These are phyloP conservation scores for Rhopalosiphum padi DNA, from an alignment of 1,140 invertebrate genomes.

Conservation along the genomic window DNA sequence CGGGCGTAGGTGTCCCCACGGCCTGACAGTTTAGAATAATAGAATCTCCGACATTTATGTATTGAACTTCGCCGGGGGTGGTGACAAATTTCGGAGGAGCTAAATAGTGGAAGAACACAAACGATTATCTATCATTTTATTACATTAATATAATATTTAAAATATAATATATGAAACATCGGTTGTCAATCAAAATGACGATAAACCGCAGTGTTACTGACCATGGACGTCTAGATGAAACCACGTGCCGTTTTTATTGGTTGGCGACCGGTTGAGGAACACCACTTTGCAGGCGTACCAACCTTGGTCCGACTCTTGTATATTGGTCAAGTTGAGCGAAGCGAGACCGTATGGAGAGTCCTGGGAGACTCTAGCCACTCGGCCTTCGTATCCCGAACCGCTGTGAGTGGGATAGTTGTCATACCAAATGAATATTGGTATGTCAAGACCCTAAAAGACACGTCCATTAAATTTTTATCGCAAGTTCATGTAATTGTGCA, in stretches of 20 bases:
- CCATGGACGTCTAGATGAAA: slow-evolving; percentile 94
- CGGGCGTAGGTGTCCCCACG: slow-evolving; percentile 88
- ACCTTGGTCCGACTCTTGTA: slow-evolving; percentile 90
- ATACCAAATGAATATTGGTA: slow-evolving; percentile 97
- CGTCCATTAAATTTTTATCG: background rate
- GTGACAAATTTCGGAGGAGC: slow-evolving; percentile 90
- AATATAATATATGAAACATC: background rate
- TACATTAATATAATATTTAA: background rate
- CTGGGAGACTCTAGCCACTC: slow-evolving; percentile 84
- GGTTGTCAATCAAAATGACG: background rate
- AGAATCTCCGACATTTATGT: slow-evolving; percentile 93
- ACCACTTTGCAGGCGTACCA: slow-evolving; percentile 98
- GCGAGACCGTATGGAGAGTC: slow-evolving; percentile 88
- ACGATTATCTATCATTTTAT: background rate
- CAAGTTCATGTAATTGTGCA: background rate
- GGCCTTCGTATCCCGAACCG: slow-evolving; percentile 88
- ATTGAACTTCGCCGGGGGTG: slow-evolving; percentile 91
- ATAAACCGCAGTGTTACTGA: slow-evolving; percentile 63
- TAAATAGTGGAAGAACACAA: slow-evolving; percentile 61
- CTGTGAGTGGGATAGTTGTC: slow-evolving; percentile 94
- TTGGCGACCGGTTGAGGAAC: slow-evolving; percentile 91
- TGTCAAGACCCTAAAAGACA: slow-evolving; percentile 79
- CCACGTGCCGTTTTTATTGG: slow-evolving; percentile 90
- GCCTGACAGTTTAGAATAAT: slow-evolving; percentile 95
- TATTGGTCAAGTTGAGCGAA: slow-evolving; percentile 92